Evolutionary conservation across 1,140 invertebrate species (phyloP).

Genomic region (Drosophila sucinea): DNA sequence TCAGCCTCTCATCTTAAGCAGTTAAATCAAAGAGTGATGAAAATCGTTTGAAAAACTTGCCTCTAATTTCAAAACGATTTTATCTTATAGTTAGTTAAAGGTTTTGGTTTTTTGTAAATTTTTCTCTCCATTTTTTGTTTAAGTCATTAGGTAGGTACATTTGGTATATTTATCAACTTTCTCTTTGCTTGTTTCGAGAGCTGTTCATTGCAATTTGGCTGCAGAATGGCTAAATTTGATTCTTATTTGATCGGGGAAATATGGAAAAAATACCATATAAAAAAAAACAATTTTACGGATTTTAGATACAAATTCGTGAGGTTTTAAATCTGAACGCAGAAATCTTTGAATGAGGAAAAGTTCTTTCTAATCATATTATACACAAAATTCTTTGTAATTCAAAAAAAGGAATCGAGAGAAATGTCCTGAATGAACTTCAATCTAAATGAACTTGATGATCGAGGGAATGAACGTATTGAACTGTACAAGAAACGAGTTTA

Average conservation of each 20-base stretch:
- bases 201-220: not conserved
- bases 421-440: too few species aligned
- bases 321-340: too few species aligned
- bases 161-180: conserved; percentile 46
- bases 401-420: too few species aligned
- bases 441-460: too few species aligned
- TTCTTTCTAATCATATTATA: too few species aligned
- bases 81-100: not conserved
- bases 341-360: too few species aligned
- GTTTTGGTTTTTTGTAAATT: conserved; percentile 5
- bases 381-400: too few species aligned
- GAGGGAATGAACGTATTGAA: too few species aligned
- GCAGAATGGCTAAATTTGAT: conserved; percentile 2
- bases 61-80: not conserved
- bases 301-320: too few species aligned
- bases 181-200: conserved; percentile 25
- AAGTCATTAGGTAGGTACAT: conserved; percentile 31
- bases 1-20: conserved; percentile 26
- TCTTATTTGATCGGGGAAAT: not conserved
- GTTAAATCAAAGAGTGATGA: not conserved
- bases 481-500: not conserved
- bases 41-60: not conserved
- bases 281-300: too few species aligned
- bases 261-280: too few species aligned
- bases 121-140: conserved; percentile 22